Percentiles rank a stretch among this genome's conserved stretches.
Conservation (phyloP, 2,797 vertebrate genomes). For the Otolemur crassicaudatus region DNA sequence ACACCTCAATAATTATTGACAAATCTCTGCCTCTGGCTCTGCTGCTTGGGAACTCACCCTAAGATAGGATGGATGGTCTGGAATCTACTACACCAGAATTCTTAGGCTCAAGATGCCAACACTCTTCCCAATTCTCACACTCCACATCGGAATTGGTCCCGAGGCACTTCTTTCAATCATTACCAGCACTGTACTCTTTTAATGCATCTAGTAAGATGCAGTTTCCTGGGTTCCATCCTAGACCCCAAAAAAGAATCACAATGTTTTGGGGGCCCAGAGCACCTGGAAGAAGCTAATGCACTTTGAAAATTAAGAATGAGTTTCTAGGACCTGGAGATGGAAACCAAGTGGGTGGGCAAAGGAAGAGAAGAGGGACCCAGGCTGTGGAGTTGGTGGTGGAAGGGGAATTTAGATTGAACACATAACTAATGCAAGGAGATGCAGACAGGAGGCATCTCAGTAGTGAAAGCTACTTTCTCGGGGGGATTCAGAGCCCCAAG, state of each 20-base stretch:
- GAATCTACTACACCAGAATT: not conserved
- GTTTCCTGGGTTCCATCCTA: not conserved
- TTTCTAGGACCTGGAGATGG: not conserved
- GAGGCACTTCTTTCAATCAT: not conserved
- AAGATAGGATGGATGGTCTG: not conserved
- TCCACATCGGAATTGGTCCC: not conserved
- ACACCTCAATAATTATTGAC: not conserved
- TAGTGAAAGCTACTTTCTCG: not conserved
- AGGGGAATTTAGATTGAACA: not conserved
- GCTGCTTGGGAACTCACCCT: not conserved
- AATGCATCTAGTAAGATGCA: not conserved
- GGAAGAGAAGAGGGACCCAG: not conserved
- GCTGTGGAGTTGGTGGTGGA: not conserved
- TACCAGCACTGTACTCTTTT: not conserved
- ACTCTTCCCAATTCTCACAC: not conserved
- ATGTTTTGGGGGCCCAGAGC: not conserved
- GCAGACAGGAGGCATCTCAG: not conserved
- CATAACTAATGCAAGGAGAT: not conserved
- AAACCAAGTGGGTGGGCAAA: not conserved
- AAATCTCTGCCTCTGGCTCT: not conserved
- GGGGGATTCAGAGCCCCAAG: not conserved
- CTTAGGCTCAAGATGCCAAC: not conserved
- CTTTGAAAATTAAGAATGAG: constrained; percentile 1
- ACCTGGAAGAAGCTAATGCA: not conserved
- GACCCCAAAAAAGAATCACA: not conserved